Evolutionary conservation across 2,888 invertebrate genomes (phyloP).

Genomic region (Agapostemon virescens): DNA sequence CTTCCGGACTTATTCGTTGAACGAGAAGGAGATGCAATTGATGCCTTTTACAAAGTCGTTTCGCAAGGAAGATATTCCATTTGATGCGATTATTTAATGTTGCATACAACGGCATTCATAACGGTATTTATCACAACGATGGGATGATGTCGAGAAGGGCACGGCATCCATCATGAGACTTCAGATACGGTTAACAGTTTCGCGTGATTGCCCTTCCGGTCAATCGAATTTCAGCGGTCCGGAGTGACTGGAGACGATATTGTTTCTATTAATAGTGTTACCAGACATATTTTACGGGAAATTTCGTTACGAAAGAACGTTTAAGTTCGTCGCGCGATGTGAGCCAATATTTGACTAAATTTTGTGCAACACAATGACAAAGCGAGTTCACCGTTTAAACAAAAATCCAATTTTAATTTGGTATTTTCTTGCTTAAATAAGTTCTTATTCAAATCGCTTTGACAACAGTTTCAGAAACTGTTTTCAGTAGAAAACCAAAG

Average conservation of each 20-base stretch:
- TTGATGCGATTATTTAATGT: neutral
- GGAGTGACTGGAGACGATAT: too few species aligned
- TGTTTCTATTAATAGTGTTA: conserved; percentile 5
- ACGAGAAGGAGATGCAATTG: neutral
- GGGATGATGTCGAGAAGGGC: neutral
- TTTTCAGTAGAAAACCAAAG: too few species aligned
- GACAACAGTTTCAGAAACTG: conserved; percentile 17
- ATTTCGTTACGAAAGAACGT: conserved; percentile 1
- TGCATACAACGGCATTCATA: neutral
- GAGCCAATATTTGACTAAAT: neutral
- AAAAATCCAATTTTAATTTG: conserved; percentile 22
- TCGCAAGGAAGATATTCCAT: neutral
- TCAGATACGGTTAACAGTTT: neutral
- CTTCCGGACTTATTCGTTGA: conserved; percentile 13
- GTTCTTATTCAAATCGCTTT: neutral
- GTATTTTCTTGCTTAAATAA: neutral
- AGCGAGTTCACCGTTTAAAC: neutral
- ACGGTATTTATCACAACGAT: neutral
- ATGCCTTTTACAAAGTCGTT: neutral
- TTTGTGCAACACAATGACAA: neutral
- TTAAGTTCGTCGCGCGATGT: conserved; percentile 1
- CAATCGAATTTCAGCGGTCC: neutral
- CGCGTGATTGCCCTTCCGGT: neutral
- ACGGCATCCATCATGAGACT: neutral
- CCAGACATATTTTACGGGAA: neutral